Evolutionary conservation across 2,888 invertebrate species (phyloP), one percentile per base, ranked within the genome.

Genomic region (Elysia crispata): DNA sequence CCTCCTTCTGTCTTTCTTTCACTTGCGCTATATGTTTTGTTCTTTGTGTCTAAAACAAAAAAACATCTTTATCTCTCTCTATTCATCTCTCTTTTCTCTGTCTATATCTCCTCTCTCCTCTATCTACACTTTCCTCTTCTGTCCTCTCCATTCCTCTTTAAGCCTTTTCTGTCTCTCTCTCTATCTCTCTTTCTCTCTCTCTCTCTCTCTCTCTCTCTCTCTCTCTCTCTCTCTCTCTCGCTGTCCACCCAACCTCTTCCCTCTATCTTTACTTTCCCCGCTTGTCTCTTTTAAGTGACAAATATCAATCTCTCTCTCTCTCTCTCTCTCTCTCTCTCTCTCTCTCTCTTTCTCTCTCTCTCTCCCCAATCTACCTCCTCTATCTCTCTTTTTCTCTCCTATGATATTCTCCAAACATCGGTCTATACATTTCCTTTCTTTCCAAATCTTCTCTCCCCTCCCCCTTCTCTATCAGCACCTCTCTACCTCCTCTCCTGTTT

Each of bases 201-300:
- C 66, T 66, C 66, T 66, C 66, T 66, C 66, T 25, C 66, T 25
- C 66, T 25, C 28, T 66, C 66, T 66, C 5, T 66, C 66, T 23
- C 1, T 66, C 66, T 5, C 66, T 25, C 66, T 13, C n/a, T 25
- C 66, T 25, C 66, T 25, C 28, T 25, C 66, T 25, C 28, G 1
- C 28, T n/a, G n/a, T 64, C 23, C 64, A n/a, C 23, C 3, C 23
- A 64, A 64, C 15, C 25, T 64, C 64, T n/a, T 3, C 8, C 15
- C 30, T 23, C 25, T 15, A 73, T 60, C 67, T 23, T 67, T 30
- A 20, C 13, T 23, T 64, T 23, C 23, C 23, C 13, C 64, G 11
- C 5, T n/a, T 6, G 18, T n/a, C n/a, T 41, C 15, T 31, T 41
- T 41, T 33, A 15, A 31, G 18, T 41, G 23, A 20, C 70, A 23